A percentile compares a stretch with the other conserved stretches of the same genome.
Evolutionary conservation across 2,113 vertebrate species (phyloP).

Genomic region (Hippocampus zosterae): DNA sequence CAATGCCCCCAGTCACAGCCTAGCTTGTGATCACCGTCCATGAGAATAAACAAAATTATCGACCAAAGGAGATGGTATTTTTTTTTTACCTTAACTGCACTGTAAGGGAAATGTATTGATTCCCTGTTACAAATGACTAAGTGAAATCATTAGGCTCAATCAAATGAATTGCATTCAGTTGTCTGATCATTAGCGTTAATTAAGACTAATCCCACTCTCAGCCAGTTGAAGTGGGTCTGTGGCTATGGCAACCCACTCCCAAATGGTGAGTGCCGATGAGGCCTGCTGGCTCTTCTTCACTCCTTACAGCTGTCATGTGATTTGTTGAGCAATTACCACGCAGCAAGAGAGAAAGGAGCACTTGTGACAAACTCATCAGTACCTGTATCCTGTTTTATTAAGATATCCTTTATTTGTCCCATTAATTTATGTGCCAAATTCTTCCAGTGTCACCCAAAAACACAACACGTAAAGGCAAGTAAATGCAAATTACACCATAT

Average conservation of each 20-base stretch:
- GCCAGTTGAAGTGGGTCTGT: constrained; percentile 49
- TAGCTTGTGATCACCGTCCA: not conserved
- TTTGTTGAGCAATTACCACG: constrained; percentile 61
- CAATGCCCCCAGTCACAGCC: no score
- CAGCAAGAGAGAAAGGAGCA: constrained; percentile 40
- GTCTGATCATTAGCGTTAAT: constrained; percentile 52
- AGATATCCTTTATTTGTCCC: no score
- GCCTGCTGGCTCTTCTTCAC: constrained; percentile 29
- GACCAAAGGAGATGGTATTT: not conserved
- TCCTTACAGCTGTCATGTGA: constrained; percentile 49
- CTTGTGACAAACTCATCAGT: constrained; percentile 36
- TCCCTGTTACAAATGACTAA: not conserved
- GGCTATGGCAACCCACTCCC: constrained; percentile 55
- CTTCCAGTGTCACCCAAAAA: constrained; percentile 13
- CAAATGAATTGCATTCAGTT: constrained; percentile 11
- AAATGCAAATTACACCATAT: constrained; percentile 19
- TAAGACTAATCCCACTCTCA: constrained; percentile 51
- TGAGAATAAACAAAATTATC: not conserved
- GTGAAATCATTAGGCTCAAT: constrained; percentile 1
- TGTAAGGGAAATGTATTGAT: not conserved
- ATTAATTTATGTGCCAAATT: constrained; percentile 35
- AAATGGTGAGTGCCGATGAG: constrained; percentile 24
- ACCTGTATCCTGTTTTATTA: constrained; percentile 9
- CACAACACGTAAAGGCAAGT: not conserved
- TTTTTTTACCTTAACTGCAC: not conserved